Percentiles rank a stretch among this genome's conserved stretches.
Conservation (phyloP, 2,888 invertebrate species). For the Crepidodera aurea region DNA sequence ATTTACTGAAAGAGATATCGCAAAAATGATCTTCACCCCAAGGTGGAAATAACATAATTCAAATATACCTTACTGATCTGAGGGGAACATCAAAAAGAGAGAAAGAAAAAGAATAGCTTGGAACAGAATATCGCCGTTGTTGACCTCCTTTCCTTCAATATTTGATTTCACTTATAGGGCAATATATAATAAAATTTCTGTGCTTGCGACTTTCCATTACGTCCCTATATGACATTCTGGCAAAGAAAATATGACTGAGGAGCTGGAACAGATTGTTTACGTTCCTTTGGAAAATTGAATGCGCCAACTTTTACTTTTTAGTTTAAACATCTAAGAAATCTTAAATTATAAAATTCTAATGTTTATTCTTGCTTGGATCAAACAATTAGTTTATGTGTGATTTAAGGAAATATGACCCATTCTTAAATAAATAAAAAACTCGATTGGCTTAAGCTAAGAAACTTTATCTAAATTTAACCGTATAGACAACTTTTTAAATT, state of each 20-base stretch:
- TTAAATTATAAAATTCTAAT: too few species aligned
- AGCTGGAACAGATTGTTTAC: conserved; percentile 5
- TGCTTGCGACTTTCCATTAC: conserved; percentile 28
- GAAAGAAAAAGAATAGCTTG: conserved; percentile 12
- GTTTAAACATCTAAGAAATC: too few species aligned
- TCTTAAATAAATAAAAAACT: too few species aligned
- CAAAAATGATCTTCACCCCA: conserved; percentile 18
- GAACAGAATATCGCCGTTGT: conserved; percentile 29
- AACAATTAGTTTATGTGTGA: too few species aligned
- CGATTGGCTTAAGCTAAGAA: too few species aligned
- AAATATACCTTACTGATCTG: conserved; percentile 23
- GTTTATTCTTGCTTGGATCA: too few species aligned
- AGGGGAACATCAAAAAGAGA: conserved; percentile 6
- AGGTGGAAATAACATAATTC: conserved; percentile 30
- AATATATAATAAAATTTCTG: conserved; percentile 33
- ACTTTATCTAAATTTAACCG: too few species aligned
- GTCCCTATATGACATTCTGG: conserved; percentile 12
- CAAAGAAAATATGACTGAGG: neutral
- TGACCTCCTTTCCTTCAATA: conserved; percentile 31
- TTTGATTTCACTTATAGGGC: conserved; percentile 33
- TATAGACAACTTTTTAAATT: too few species aligned
- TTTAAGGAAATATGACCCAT: too few species aligned
- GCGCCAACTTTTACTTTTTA: too few species aligned
- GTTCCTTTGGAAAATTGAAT: neutral
- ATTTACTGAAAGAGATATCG: conserved; percentile 26